These are phyloP conservation scores for Coecobrya sp. DNA, from an alignment of 2,888 invertebrate species.

Conservation along the genomic window DNA sequence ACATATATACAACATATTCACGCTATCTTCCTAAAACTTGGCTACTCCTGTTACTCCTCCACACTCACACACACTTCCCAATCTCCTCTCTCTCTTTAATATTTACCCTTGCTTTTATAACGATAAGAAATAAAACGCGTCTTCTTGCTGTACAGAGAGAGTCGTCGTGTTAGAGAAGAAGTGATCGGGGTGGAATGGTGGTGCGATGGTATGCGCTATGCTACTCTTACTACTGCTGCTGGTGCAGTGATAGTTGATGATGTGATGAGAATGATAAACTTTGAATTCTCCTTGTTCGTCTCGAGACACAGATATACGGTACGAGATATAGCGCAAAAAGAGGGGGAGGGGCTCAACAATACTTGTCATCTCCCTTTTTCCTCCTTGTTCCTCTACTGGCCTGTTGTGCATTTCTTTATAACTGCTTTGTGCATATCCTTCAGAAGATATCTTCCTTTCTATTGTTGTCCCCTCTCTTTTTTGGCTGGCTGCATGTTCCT, in stretches of 20 bases:
- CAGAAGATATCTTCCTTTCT: background rate
- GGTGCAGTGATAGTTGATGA: constrained; percentile 28
- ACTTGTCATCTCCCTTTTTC: constrained; percentile 79
- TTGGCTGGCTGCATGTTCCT: background rate
- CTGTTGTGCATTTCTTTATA: background rate
- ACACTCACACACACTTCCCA: constrained; percentile 38
- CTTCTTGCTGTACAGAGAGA: background rate
- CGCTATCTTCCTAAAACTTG: background rate
- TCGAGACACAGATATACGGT: constrained; percentile 65
- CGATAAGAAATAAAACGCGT: background rate
- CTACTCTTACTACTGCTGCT: too few relatives aligned
- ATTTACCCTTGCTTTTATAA: constrained; percentile 38
- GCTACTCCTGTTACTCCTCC: constrained; percentile 19
- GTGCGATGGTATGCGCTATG: constrained; percentile 10
- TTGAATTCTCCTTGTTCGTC: constrained; percentile 46
- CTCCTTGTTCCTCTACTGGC: constrained; percentile 7
- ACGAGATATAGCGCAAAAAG: constrained; percentile 56
- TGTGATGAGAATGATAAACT: constrained; percentile 37
- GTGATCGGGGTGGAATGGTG: constrained; percentile 33
- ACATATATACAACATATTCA: background rate
- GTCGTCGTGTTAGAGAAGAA: background rate
- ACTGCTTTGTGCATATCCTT: background rate
- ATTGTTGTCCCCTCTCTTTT: background rate
- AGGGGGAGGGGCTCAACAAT: constrained; percentile 70
- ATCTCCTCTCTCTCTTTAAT: constrained; percentile 23